Conservation (phyloP, 2,797 vertebrate species). For the Sebastes aleutianus region DNA sequence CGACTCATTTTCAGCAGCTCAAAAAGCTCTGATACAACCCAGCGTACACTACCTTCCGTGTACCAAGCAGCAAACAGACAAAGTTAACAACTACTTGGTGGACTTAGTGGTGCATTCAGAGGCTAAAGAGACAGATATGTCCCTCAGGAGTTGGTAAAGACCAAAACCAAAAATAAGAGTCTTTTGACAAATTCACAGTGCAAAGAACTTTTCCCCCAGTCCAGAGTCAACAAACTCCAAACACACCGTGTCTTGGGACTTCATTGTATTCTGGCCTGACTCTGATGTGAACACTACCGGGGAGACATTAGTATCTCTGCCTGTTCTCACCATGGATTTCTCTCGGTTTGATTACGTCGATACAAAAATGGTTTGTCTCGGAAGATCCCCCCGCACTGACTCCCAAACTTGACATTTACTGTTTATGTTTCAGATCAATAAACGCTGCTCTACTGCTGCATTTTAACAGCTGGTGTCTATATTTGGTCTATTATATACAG, state of each 20-base stretch:
- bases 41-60: not conserved
- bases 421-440: conserved; percentile 37
- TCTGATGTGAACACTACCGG: not conserved
- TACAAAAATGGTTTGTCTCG: conserved; percentile 26
- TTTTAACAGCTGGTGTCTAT: conserved; percentile 12
- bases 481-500: not conserved
- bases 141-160: not conserved
- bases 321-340: not conserved
- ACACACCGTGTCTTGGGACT: not conserved
- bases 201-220: not conserved
- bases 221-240: not conserved
- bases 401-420: conserved; percentile 39
- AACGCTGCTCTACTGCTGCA: not conserved
- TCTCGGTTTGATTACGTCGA: conserved; percentile 13
- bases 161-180: not conserved
- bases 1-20: not conserved
- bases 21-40: not conserved
- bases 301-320: not conserved
- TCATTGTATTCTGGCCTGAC: not conserved
- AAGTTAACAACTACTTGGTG: not conserved
- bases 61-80: not conserved
- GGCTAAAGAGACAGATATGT: not conserved
- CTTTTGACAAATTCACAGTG: not conserved
- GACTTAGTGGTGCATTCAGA: not conserved
- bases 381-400: not conserved